Percentiles rank a stretch among this genome's conserved stretches.
Evolutionary conservation across 2,888 invertebrate species (phyloP).

Genomic region (Gymnocheta viridis): DNA sequence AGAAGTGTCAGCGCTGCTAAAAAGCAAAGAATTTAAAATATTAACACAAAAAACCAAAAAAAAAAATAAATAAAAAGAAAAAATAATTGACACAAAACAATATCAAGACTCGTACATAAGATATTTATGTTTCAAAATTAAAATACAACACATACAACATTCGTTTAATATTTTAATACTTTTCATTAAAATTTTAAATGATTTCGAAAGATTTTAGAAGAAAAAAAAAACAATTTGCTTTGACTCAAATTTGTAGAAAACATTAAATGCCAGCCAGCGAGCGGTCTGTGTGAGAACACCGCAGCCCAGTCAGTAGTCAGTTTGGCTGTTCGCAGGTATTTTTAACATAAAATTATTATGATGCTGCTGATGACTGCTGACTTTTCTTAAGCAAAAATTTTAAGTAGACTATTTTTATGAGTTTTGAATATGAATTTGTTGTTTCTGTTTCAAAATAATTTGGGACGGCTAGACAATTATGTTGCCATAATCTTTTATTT

Average conservation of each 20-base stretch:
- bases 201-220: neutral
- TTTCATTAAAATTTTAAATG: constrained; percentile 9
- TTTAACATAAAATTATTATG: constrained; percentile 41
- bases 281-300: neutral
- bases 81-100: constrained; percentile 4
- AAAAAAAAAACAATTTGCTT: neutral
- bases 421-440: neutral
- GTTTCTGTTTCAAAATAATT: constrained; percentile 28
- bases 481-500: neutral
- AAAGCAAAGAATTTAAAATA: constrained; percentile 49
- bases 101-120: neutral
- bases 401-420: constrained; percentile 47
- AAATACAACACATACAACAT: neutral
- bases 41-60: constrained; percentile 22
- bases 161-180: neutral
- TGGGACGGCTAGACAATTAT: constrained; percentile 49
- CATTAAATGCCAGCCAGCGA: neutral
- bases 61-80: neutral
- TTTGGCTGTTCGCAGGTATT: constrained; percentile 36
- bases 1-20: constrained; percentile 53
- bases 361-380: neutral
- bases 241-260: constrained; percentile 4
- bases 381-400: constrained; percentile 25
- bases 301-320: constrained; percentile 15
- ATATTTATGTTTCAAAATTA: constrained; percentile 6